Evolutionary conservation across 2,797 vertebrate genomes (phyloP).

Genomic region (Thripadectes ignobilis): DNA sequence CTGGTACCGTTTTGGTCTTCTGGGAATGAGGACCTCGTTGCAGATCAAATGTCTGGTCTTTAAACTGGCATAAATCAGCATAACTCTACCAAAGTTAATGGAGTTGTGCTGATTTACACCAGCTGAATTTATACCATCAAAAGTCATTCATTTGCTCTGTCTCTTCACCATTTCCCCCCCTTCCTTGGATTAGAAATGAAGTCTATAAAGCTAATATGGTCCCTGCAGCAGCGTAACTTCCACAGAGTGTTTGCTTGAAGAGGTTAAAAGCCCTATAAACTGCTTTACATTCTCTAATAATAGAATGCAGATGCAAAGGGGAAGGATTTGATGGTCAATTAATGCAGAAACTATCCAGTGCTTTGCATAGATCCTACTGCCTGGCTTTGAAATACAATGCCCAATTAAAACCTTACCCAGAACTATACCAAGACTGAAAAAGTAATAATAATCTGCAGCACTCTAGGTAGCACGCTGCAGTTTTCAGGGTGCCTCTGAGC

Average conservation of each 20-base stretch:
- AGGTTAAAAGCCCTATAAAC: conserved; percentile 77
- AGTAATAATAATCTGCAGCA: conserved; percentile 33
- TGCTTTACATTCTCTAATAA: conserved; percentile 81
- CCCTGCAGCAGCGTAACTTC: conserved; percentile 70
- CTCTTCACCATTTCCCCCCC: conserved; percentile 19
- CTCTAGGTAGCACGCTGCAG: conserved; percentile 62
- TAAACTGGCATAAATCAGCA: conserved; percentile 12
- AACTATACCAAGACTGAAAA: conserved; percentile 50
- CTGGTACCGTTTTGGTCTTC: background rate
- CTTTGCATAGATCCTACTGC: conserved; percentile 66
- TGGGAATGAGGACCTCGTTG: background rate
- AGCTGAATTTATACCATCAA: conserved; percentile 13
- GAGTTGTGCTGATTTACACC: conserved; percentile 26
- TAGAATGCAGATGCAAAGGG: conserved; percentile 84
- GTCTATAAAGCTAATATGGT: conserved; percentile 71
- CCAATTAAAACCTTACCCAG: conserved; percentile 57
- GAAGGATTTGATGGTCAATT: conserved; percentile 90
- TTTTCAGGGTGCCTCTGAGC: conserved; percentile 68
- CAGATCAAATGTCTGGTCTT: conserved; percentile 19
- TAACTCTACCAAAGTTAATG: conserved; percentile 4
- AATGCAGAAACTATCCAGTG: conserved; percentile 83
- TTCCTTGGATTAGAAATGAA: conserved; percentile 57
- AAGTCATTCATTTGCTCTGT: conserved; percentile 29
- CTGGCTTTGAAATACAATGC: conserved; percentile 78
- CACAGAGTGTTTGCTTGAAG: conserved; percentile 73